Evolutionary conservation across 1,140 invertebrate genomes (phyloP).

Genomic region (Bicyclus anynana): DNA sequence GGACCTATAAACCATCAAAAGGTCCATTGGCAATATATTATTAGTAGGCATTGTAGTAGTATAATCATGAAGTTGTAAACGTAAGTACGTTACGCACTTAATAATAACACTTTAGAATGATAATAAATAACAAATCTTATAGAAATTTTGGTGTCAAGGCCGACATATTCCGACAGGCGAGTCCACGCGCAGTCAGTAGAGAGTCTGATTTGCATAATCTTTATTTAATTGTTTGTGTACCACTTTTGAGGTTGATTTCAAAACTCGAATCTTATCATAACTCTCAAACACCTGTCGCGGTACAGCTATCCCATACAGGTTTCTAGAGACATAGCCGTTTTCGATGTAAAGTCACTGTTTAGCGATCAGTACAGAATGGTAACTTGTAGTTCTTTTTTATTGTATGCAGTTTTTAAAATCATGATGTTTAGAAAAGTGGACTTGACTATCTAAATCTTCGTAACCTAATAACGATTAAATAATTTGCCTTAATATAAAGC

Average conservation of each 20-base stretch:
- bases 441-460: no score
- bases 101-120: conserved; percentile 1
- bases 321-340: conserved; percentile 11
- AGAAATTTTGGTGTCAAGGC: conserved; percentile 33
- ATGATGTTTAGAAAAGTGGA: no score
- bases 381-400: not conserved
- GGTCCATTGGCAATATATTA: no score
- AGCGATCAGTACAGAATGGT: not conserved
- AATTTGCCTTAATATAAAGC: no score
- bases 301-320: conserved; percentile 20
- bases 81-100: no score
- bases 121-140: conserved; percentile 7
- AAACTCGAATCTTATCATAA: conserved; percentile 26
- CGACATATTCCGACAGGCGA: not conserved
- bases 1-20: no score
- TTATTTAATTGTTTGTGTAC: conserved; percentile 59
- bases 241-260: conserved; percentile 39
- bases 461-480: no score
- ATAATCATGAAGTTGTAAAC: no score
- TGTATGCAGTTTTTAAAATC: not conserved
- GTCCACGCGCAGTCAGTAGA: conserved; percentile 8
- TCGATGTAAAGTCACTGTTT: not conserved
- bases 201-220: conserved; percentile 55
- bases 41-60: no score
- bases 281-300: conserved; percentile 29